Evolutionary conservation across 2,797 vertebrate species (phyloP).

Genomic region (Apodemus agrarius): DNA sequence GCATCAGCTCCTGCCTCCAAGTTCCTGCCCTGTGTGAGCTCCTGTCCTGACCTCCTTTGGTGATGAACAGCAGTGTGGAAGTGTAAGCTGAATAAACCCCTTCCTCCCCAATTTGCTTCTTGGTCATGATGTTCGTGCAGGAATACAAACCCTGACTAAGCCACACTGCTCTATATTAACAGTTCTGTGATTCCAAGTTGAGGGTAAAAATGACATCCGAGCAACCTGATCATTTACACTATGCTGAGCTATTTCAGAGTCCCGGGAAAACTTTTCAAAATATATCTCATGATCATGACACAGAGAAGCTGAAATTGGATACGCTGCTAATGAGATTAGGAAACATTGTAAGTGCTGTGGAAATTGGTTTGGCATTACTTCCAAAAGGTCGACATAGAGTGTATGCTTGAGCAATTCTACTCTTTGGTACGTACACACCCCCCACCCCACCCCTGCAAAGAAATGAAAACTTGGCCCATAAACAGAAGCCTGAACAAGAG

Average conservation of each 20-base stretch:
- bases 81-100: background rate
- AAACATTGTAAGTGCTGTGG: background rate
- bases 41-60: background rate
- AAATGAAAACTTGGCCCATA: background rate
- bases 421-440: background rate
- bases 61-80: background rate
- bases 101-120: background rate
- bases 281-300: background rate
- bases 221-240: background rate
- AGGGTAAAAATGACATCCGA: background rate
- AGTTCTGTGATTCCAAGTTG: background rate
- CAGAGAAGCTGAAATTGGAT: background rate
- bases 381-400: background rate
- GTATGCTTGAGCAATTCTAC: background rate
- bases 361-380: background rate
- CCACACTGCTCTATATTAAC: background rate
- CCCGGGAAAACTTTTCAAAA: constrained; percentile 3
- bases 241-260: background rate
- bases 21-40: background rate
- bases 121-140: background rate
- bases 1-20: background rate
- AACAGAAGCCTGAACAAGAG: background rate
- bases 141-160: background rate
- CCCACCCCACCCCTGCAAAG: background rate
- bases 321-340: background rate